Evolutionary conservation across 2,888 invertebrate genomes (phyloP).

Genomic region (Drosophila paucipuncta): DNA sequence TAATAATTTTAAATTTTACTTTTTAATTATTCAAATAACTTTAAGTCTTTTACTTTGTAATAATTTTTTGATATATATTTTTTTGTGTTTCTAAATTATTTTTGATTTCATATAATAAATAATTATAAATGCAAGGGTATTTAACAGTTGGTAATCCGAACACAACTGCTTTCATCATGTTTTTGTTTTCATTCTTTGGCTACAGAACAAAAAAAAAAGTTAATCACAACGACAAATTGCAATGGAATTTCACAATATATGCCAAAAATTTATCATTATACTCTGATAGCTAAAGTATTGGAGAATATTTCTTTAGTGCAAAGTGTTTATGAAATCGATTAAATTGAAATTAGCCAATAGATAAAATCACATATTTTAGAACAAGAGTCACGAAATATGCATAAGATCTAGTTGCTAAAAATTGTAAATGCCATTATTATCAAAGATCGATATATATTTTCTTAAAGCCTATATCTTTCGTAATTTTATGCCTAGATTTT

Average conservation of each 20-base stretch:
- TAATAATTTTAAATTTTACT: neutral
- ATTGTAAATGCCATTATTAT: neutral
- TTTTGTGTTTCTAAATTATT: too few species aligned
- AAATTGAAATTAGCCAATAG: neutral
- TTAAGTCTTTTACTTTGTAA: neutral
- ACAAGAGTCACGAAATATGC: fast-evolving
- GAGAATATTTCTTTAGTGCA: neutral
- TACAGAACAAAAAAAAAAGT: conserved; percentile 13
- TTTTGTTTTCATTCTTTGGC: conserved; percentile 5
- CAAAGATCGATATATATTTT: neutral
- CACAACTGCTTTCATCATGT: neutral
- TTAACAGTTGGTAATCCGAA: neutral
- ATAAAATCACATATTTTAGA: neutral
- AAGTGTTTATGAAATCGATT: neutral
- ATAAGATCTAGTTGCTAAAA: neutral
- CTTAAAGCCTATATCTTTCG: too few species aligned
- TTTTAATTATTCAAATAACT: neutral
- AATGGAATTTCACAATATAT: conserved; percentile 49
- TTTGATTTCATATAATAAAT: neutral
- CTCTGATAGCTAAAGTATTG: neutral
- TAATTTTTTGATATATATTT: neutral
- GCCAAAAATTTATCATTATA: conserved; percentile 2
- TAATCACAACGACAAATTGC: conserved; percentile 32
- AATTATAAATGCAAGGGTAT: conserved; percentile 3
- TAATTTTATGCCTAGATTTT: too few species aligned